Evolutionary conservation across 2,888 invertebrate species (phyloP), one percentile per base, ranked within the genome.

Genomic region (Slavum lentiscoides): DNA sequence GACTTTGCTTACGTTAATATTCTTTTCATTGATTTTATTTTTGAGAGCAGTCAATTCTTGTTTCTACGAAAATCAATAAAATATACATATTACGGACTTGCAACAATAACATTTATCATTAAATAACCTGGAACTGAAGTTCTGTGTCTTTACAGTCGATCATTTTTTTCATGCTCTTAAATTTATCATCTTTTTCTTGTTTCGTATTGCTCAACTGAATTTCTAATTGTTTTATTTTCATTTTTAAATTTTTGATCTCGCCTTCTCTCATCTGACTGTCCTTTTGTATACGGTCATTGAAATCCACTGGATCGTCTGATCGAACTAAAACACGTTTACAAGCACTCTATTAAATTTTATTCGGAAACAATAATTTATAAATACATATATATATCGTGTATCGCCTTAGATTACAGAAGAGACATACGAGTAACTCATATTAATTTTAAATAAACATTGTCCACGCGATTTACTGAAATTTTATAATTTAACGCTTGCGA

Each of bases 211-310:
- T 66, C 30, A 80, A 17, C 43, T 80, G 80, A 70, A 80, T 64
- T 72, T 80, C 80, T 30, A 80, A 64, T 23, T 80, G 80, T 15
- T 72, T 80, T 8, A 80, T 80, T 72, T 72, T 80, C 23, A 72
- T 72, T 72, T 80, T 80, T 66, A 80, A 80, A 64, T 72, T 80
- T 80, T 80, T 80, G 1, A 80, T 72, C 30, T 80, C 72, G 2
- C 80, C 80, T 43, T 80, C 80, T 66, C 9, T 72, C 15, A 30
- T 72, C 66, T 64, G 64, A 43, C 21, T 66, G 0, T 80, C 43
- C 2, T 13, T 70, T 66, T 58, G 70, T 0, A 43, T 11, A 23
- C 2, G 17, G 6, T 55, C 55, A 66, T 55, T 74, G 53, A 74
- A 74, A 74, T 21, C 17, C 9, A 21, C 17, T 58, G 39, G 15